These are phyloP conservation scores for Coptodon bakossiorum DNA, from an alignment of 2,113 vertebrate species.

Conservation along the genomic window DNA sequence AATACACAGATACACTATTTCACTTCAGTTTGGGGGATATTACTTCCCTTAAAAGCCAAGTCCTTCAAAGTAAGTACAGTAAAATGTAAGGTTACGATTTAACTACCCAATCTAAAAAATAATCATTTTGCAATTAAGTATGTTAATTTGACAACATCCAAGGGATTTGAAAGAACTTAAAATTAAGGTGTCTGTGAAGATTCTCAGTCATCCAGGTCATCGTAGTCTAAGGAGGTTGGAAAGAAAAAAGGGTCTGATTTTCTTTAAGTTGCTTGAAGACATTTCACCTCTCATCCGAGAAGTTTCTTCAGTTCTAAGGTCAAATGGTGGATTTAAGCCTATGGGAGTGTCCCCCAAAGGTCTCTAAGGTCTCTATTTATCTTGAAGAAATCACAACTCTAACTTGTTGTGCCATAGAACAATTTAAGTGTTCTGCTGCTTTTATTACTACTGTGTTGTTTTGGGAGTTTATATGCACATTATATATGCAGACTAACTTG, in stretches of 20 bases:
- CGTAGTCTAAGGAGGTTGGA: not conserved
- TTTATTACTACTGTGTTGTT: no score
- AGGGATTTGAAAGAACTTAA: not conserved
- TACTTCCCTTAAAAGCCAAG: not conserved
- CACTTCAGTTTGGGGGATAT: not conserved
- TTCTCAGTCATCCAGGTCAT: not conserved
- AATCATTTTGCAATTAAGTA: not conserved
- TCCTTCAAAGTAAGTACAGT: not conserved
- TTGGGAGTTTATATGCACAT: no score
- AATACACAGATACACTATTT: not conserved
- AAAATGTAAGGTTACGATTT: not conserved
- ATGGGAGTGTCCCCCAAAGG: no score
- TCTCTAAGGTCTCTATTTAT: no score
- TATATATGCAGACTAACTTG: no score
- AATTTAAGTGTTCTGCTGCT: no score
- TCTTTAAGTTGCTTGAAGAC: not conserved
- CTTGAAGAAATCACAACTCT: no score
- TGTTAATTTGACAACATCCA: not conserved
- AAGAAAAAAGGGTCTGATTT: not conserved
- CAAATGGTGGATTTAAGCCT: not conserved
- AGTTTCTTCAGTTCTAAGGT: not conserved
- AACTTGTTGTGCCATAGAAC: no score
- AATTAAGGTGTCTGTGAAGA: not conserved
- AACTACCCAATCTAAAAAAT: not conserved
- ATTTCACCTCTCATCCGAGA: accelerated